A percentile compares a stretch with the other conserved stretches of the same genome.
These are phyloP conservation scores for Periophthalmus modestus DNA, from an alignment of 2,113 vertebrate species.

Conservation along the genomic window DNA sequence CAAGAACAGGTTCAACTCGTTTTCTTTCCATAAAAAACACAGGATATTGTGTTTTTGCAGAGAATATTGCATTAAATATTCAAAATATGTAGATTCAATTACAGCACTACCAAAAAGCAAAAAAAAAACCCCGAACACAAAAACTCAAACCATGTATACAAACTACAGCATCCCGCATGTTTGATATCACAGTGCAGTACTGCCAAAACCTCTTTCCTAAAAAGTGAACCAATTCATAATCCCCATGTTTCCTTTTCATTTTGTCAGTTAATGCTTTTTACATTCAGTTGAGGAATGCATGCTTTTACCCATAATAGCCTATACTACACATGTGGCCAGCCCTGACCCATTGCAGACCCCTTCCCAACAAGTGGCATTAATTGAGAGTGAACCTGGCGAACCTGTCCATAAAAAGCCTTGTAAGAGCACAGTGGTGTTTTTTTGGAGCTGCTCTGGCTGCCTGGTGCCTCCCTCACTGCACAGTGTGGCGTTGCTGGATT, in stretches of 20 bases:
- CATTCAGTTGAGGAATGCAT: slow-evolving; percentile 57
- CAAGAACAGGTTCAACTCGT: too few species aligned
- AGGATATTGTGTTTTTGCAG: too few species aligned
- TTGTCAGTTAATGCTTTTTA: slow-evolving; percentile 48
- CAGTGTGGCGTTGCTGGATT: slow-evolving; percentile 53
- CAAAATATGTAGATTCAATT: too few species aligned
- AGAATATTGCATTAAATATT: too few species aligned
- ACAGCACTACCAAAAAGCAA: too few species aligned
- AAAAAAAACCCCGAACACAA: too few species aligned
- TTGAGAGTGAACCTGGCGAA: slow-evolving; percentile 47
- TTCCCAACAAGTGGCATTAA: slow-evolving; percentile 48
- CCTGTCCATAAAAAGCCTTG: slow-evolving; percentile 57
- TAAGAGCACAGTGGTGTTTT: slow-evolving; percentile 38
- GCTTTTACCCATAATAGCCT: slow-evolving; percentile 54
- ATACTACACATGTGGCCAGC: slow-evolving; percentile 45
- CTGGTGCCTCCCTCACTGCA: slow-evolving; percentile 47
- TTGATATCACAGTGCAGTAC: not conserved
- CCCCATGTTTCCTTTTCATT: slow-evolving; percentile 61
- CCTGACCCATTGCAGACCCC: slow-evolving; percentile 43
- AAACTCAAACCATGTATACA: slow-evolving; percentile 47
- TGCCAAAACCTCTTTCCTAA: slow-evolving; percentile 34
- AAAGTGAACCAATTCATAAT: slow-evolving; percentile 55
- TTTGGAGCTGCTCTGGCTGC: slow-evolving; percentile 37
- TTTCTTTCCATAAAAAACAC: too few species aligned
- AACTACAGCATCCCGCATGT: slow-evolving; percentile 49